Evolutionary conservation across 2,888 invertebrate genomes (phyloP).

Genomic region (Erynnis tages): DNA sequence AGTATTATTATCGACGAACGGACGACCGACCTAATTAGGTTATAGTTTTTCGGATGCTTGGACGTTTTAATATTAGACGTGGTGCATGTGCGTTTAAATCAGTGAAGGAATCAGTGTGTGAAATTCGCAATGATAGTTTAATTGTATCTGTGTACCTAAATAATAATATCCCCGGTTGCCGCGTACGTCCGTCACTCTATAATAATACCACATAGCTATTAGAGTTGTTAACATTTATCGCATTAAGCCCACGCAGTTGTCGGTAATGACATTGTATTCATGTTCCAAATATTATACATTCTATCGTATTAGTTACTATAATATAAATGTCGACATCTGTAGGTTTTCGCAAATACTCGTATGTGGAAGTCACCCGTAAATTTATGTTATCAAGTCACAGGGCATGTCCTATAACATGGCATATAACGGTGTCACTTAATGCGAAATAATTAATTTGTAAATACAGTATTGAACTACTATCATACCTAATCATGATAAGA

Average conservation of each 20-base stretch:
- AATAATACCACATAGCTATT: constrained; percentile 3
- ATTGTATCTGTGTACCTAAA: neutral
- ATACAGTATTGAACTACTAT: too few relatives aligned
- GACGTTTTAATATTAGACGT: too few relatives aligned
- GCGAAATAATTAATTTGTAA: too few relatives aligned
- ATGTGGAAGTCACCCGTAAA: too few relatives aligned
- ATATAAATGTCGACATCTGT: too few relatives aligned
- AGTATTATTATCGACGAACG: constrained; percentile 15
- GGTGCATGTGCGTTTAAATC: neutral
- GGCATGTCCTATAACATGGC: too few relatives aligned
- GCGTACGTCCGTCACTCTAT: constrained; percentile 8
- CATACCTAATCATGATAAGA: too few relatives aligned
- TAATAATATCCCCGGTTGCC: neutral
- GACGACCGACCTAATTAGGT: neutral
- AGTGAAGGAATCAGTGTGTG: neutral
- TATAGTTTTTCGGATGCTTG: too few relatives aligned
- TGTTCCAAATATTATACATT: neutral
- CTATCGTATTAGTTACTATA: neutral
- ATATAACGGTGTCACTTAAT: too few relatives aligned
- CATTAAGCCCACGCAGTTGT: neutral
- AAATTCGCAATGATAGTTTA: neutral
- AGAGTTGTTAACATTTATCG: neutral
- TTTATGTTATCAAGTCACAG: too few relatives aligned
- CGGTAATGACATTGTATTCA: neutral
- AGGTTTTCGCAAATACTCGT: too few relatives aligned